These are phyloP conservation scores for Eumeta japonica DNA, from an alignment of 1,140 invertebrate genomes.

Conservation along the genomic window DNA sequence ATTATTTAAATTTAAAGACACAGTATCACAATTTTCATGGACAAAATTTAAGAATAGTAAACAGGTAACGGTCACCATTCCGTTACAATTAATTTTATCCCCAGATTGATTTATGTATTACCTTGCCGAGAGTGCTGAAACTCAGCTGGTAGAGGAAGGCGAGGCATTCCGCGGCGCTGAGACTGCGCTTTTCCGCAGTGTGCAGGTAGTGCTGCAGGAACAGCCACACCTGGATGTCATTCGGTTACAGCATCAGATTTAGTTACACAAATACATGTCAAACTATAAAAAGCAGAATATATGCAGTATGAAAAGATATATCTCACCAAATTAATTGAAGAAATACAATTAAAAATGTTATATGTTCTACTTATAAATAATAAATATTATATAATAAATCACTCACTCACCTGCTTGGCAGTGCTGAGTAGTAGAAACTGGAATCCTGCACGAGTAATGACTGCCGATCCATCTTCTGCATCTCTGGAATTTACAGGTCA, in stretches of 20 bases:
- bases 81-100: not conserved
- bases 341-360: no score
- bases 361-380: no score
- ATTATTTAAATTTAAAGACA: no score
- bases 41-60: not conserved
- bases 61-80: no score
- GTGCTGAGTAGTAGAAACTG: constrained; percentile 94
- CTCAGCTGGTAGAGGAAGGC: constrained; percentile 95
- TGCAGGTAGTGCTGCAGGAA: constrained; percentile 95
- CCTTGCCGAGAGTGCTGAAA: constrained; percentile 92
- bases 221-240: constrained; percentile 90
- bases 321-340: no score
- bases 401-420: constrained; percentile 71
- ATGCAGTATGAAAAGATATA: constrained; percentile 1
- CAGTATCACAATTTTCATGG: not conserved
- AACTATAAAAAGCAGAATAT: no score
- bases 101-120: constrained; percentile 33
- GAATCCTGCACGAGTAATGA: constrained; percentile 90
- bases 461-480: constrained; percentile 78
- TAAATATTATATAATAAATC: no score
- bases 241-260: constrained; percentile 77
- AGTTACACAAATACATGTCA: no score
- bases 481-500: no score
- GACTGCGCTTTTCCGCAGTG: constrained; percentile 80
- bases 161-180: constrained; percentile 87